A percentile compares a stretch with the other conserved stretches of the same genome.
Evolutionary conservation across 1,140 invertebrate genomes (phyloP).

Genomic region (Mya arenaria): DNA sequence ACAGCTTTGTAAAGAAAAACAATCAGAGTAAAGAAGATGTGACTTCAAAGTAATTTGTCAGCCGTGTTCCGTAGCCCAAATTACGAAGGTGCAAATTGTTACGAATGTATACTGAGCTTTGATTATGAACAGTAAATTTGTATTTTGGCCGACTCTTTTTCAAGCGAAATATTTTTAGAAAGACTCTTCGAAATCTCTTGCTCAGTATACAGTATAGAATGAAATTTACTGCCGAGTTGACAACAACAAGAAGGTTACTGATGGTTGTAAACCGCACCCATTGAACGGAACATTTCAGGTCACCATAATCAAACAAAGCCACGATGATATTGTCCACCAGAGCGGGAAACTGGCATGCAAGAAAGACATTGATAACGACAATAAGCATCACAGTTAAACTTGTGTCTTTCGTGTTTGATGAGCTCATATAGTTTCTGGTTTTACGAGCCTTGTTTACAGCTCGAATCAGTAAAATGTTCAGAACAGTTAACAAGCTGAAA

Average conservation of each 20-base stretch:
- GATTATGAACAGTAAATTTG: conserved; percentile 41
- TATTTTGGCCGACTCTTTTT: conserved; percentile 60
- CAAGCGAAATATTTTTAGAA: conserved; percentile 92
- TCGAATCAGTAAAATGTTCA: conserved; percentile 88
- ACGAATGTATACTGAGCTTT: conserved; percentile 43
- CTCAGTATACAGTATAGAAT: conserved; percentile 94
- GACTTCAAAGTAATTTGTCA: background rate
- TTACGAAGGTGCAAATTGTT: background rate
- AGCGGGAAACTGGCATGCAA: conserved; percentile 87
- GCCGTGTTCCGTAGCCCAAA: background rate
- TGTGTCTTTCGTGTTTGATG: conserved; percentile 85
- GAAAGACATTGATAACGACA: conserved; percentile 88
- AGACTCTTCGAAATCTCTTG: conserved; percentile 95
- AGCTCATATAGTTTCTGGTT: conserved; percentile 71
- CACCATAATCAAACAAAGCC: conserved; percentile 81
- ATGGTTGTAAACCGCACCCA: conserved; percentile 84
- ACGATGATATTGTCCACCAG: conserved; percentile 77
- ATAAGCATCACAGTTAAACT: conserved; percentile 88
- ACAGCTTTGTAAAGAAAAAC: too few species aligned
- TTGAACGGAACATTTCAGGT: conserved; percentile 83
- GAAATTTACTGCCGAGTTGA: conserved; percentile 88
- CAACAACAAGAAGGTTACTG: conserved; percentile 86
- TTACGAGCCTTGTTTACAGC: conserved; percentile 86
- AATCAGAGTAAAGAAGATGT: background rate
- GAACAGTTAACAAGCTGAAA: conserved; percentile 85